Evolutionary conservation across 1,140 invertebrate genomes (phyloP), one percentile per base, ranked within the genome.

Genomic region (Proctacanthus coquilletti): DNA sequence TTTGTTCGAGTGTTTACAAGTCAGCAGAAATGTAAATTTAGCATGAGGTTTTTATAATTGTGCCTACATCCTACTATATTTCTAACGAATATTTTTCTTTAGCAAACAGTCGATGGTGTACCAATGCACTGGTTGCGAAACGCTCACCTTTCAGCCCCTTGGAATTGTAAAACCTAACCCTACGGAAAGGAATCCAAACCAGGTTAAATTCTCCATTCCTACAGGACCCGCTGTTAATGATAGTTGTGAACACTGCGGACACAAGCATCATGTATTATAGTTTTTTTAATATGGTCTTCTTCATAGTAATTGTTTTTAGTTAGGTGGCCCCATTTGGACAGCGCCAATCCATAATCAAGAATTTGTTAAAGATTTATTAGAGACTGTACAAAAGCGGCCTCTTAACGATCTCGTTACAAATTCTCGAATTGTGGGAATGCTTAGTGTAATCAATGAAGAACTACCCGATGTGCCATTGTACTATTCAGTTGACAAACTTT

Each of bases 261-360:
- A 77, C 42, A 64, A 62, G 34, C 75, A 82, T 64, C 75, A 82
- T 51, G 73, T 80, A 60, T 33, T 32, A 30, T n/a, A 11, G 19
- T 17, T 38, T 23, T 6, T 41, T 33, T 20, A 25, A 17, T 39
- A 29, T 30, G n/a, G 19, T 29, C 23, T 34, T 34, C 23, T 41
- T 40, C 23, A n/a, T n/a, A n/a, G n/a, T n/a, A n/a, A n/a, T n/a
- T 39, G 43, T 27, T 61, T 57, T 18, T 53, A 84, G 72, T 61
- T 95, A 40, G 91, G 85, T 23, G 95, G 95, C 13, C 95, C 95
- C 1, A 80, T 98, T 42, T 99, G 93, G 89, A 72, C 77, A 4
- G 84, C 73, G 9, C 75, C 78, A 9, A 68, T 98, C 21, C 89
- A 97, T 56, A 69, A 88, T 50, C 55, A 62, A 38, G 53, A 66